Evolutionary conservation across 2,113 vertebrate genomes (phyloP), one percentile per base, ranked within the genome.

Genomic region (Thermophis baileyi): DNA sequence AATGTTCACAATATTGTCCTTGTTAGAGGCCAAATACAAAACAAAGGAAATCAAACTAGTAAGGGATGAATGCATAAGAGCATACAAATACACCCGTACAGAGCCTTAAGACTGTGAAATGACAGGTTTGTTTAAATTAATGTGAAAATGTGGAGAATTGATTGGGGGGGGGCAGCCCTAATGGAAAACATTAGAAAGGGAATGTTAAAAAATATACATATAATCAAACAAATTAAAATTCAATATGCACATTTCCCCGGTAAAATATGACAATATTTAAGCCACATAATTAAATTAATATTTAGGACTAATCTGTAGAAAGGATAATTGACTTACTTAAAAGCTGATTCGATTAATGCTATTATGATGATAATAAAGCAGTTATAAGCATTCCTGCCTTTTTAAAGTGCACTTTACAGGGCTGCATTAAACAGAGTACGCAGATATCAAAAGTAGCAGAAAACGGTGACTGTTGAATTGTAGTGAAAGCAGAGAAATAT

Each of bases 271-370:
- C 46, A 91, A 91, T 86, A 89, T 90, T 92, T 96, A 95, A 95
- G 44, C 89, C 35, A 93, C 89, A 94, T 94, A 8, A 94, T 97
- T 98, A 97, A 96, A 96, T 96, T 97, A 95, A 94, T 97, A 97
- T 96, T 97, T 95, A 96, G 69, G 92, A 94, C 93, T 98, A 97
- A 98, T 98, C 96, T 97, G 54, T 96, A 95, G 95, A 97, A 97
- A 96, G 96, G 95, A 97, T 98, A 98, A 98, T 97, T 97, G 96
- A 93, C 91, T 97, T 97, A 97, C 94, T 97, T 95, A 95, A 98
- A 97, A 97, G 94, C 92, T 96, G 96, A 97, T 98, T 98, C 98
- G 90, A 95, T 94, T 96, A 97, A 95, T 97, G 94, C 95, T 96
- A 95, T 97, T 97, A 96, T 96, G 90, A 94, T 97, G 95, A 97